A percentile compares a stretch with the other conserved stretches of the same genome.
phyloP scores from a whole-genome alignment of 2,113 vertebrate genomes.

The Caranx ignobilis region DNA sequence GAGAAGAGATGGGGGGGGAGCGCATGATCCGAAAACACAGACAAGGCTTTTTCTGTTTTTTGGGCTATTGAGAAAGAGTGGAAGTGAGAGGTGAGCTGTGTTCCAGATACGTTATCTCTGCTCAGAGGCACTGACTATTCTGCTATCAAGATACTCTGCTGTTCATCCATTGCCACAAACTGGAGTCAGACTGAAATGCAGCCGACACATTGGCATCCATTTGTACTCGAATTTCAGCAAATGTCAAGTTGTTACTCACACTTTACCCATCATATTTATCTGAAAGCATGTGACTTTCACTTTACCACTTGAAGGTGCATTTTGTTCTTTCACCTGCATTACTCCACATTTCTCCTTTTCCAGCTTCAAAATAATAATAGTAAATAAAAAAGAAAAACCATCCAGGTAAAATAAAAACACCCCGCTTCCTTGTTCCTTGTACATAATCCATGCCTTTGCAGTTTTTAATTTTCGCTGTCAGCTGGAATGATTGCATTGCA shows the following conservation, averaged over 20 bases:
- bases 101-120: constrained; percentile 44
- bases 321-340: not conserved
- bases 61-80: constrained; percentile 17
- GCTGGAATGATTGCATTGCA: constrained; percentile 54
- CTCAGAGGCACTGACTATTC: constrained; percentile 28
- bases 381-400: not conserved
- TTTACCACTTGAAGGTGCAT: not conserved
- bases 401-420: constrained; percentile 34
- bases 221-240: constrained; percentile 2
- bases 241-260: constrained; percentile 8
- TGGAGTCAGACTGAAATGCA: not conserved
- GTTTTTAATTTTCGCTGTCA: constrained; percentile 63
- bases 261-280: not conserved
- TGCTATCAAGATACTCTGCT: not conserved
- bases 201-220: constrained; percentile 25
- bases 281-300: not conserved
- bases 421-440: constrained; percentile 22
- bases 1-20: not conserved
- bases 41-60: constrained; percentile 51
- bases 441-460: constrained; percentile 52
- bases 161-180: constrained; percentile 5
- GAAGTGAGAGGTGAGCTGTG: constrained; percentile 28
- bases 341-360: not conserved
- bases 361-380: too few relatives aligned
- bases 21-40: constrained; percentile 19